These are phyloP conservation scores for Eulemur mongoz DNA, from an alignment of 2,797 vertebrate species.

Conservation along the genomic window DNA sequence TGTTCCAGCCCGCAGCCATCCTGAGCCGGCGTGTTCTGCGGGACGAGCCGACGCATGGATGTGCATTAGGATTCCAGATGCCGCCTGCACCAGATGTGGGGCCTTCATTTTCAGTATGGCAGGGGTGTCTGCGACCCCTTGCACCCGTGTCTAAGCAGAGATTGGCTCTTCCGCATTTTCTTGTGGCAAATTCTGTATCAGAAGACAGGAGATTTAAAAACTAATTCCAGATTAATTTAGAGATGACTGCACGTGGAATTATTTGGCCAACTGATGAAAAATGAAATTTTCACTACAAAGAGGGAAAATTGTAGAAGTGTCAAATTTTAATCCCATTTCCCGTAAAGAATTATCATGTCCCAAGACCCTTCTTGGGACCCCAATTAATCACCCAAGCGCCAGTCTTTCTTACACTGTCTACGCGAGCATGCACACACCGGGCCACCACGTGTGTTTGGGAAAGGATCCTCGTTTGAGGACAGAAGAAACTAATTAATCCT, in stretches of 20 bases:
- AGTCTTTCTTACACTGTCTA: slow-evolving; percentile 71
- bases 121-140: slow-evolving; percentile 89
- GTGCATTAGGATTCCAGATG: slow-evolving; percentile 90
- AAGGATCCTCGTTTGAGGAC: slow-evolving; percentile 63
- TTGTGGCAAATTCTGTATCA: slow-evolving; percentile 86
- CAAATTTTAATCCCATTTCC: slow-evolving; percentile 85
- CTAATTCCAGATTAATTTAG: slow-evolving; percentile 87
- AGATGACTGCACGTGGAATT: slow-evolving; percentile 81
- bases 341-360: slow-evolving; percentile 83
- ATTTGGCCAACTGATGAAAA: slow-evolving; percentile 83
- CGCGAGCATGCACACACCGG: slow-evolving; percentile 57
- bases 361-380: slow-evolving; percentile 77
- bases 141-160: slow-evolving; percentile 92
- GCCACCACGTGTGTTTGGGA: slow-evolving; percentile 57
- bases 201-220: slow-evolving; percentile 84
- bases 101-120: slow-evolving; percentile 87
- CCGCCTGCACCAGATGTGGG: slow-evolving; percentile 89
- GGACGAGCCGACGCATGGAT: slow-evolving; percentile 83
- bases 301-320: slow-evolving; percentile 80
- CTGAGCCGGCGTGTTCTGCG: slow-evolving; percentile 84
- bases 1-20: slow-evolving; percentile 84
- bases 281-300: slow-evolving; percentile 84
- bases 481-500: slow-evolving; percentile 78
- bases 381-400: slow-evolving; percentile 82
- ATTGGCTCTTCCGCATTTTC: slow-evolving; percentile 87